A percentile compares a stretch with the other conserved stretches of the same genome.
Evolutionary conservation across 2,797 vertebrate genomes (phyloP).

Genomic region (Enteromius mattozi): DNA sequence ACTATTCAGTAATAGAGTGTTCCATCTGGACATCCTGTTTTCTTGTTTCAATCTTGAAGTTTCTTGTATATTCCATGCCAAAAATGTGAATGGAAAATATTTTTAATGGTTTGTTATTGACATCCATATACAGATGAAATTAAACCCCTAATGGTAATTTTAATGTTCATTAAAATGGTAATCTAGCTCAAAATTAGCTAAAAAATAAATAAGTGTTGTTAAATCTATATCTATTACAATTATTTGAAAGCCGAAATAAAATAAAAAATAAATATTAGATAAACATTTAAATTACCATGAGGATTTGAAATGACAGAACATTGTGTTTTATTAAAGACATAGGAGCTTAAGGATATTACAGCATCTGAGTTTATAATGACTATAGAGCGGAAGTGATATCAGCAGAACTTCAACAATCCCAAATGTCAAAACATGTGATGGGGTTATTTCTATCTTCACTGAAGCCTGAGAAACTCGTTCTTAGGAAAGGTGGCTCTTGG

Average conservation of each 20-base stretch:
- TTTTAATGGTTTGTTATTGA: neutral
- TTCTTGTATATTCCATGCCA: neutral
- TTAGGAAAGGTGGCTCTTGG: conserved; percentile 46
- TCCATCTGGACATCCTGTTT: neutral
- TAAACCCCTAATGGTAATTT: neutral
- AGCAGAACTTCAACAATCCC: neutral
- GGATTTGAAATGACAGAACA: neutral
- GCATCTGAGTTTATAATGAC: neutral
- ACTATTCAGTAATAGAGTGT: neutral
- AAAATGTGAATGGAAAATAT: neutral
- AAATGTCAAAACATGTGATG: neutral
- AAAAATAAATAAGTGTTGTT: neutral
- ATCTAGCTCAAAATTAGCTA: neutral
- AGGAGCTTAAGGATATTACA: neutral
- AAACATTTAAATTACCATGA: neutral
- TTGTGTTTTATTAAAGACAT: neutral
- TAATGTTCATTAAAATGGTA: neutral
- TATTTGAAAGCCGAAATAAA: neutral
- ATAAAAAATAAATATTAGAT: neutral
- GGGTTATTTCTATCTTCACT: conserved; percentile 51
- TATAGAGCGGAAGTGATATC: neutral
- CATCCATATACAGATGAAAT: neutral
- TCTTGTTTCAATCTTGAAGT: neutral
- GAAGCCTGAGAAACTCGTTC: conserved; percentile 53
- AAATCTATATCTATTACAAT: neutral